Evolutionary conservation across 92 coral and sea anemone species (phyloP), one percentile per base, ranked within the genome.

Genomic region (Ricordea florida): DNA sequence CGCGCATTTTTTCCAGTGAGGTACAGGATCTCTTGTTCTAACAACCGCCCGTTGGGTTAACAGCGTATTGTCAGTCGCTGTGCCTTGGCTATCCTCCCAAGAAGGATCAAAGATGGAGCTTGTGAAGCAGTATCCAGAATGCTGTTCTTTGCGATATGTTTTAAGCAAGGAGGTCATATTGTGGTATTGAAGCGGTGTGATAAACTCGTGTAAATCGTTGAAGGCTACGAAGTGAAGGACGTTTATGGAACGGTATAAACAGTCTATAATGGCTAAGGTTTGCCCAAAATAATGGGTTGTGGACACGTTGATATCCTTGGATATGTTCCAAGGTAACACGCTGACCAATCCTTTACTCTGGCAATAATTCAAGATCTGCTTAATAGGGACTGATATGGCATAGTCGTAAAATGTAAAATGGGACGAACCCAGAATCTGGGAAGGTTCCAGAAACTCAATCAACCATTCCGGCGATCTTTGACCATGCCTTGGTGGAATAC

Each of bases 201-300:
- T 72, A 43, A 72, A 86, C 79, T 86, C 91, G 41, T 86, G 87
- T 36, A 86, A 45, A 28, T 86, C 91, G 60, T 86, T 66, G 34
- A 86, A 86, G 8, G 87, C 82, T 24, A 80, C 83, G 34, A 80
- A 86, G 47, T 53, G 28, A 25, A 74, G 69, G 10, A 51, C 17
- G 14, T 17, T 69, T 70, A 64, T 74, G 7, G 51, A 32, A 17
- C 91, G 86, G 43, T 43, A 86, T 21, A 86, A 44, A 29, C 91
- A 86, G 41, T 86, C 91, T 62, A 72, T 59, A 6, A 80, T 80
- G 1, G 91, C 68, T 15, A 86, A 22, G 13, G 77, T 64, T 47
- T 86, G 91, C 6, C 87, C 91, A 35, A 52, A 63, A 52, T 86
- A 80, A 75, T 84, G 84, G 7, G 80, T 7, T 10, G 79, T 55